phyloP scores from a whole-genome alignment of 2,797 vertebrate genomes.

The Phalloptychus januarius region DNA sequence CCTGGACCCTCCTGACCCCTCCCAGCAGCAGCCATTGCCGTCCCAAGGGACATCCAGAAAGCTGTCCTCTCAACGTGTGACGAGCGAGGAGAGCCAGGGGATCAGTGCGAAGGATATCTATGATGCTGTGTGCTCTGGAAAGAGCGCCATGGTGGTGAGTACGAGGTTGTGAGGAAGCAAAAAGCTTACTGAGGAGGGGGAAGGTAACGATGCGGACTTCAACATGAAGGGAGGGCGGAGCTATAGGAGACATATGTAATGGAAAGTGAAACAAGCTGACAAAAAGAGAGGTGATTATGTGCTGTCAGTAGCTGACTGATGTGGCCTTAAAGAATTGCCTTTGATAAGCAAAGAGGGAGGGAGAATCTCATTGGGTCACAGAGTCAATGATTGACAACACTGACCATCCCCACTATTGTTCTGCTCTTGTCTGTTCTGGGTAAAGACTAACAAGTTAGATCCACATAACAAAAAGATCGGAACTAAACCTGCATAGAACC shows the following conservation, averaged over 20 bases:
- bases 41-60: slow-evolving; percentile 32
- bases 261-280: slow-evolving; percentile 55
- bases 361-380: slow-evolving; percentile 35
- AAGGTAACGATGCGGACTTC: slow-evolving; percentile 26
- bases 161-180: slow-evolving; percentile 21
- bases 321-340: slow-evolving; percentile 57
- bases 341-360: slow-evolving; percentile 60
- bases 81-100: slow-evolving; percentile 11
- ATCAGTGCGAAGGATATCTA: slow-evolving; percentile 80
- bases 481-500: not conserved
- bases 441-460: slow-evolving; percentile 33
- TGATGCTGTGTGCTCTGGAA: slow-evolving; percentile 82
- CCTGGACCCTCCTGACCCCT: slow-evolving; percentile 17
- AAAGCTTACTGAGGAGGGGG: slow-evolving; percentile 8
- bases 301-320: slow-evolving; percentile 74
- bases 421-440: slow-evolving; percentile 24
- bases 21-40: slow-evolving; percentile 23
- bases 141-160: slow-evolving; percentile 86
- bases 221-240: slow-evolving; percentile 40
- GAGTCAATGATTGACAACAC: slow-evolving; percentile 67
- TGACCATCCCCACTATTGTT: slow-evolving; percentile 55
- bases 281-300: slow-evolving; percentile 70
- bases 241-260: slow-evolving; percentile 52
- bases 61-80: slow-evolving; percentile 31
- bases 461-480: slow-evolving; percentile 27